These are phyloP conservation scores for Thrips palmi DNA, from an alignment of 1,140 invertebrate species.

Conservation along the genomic window DNA sequence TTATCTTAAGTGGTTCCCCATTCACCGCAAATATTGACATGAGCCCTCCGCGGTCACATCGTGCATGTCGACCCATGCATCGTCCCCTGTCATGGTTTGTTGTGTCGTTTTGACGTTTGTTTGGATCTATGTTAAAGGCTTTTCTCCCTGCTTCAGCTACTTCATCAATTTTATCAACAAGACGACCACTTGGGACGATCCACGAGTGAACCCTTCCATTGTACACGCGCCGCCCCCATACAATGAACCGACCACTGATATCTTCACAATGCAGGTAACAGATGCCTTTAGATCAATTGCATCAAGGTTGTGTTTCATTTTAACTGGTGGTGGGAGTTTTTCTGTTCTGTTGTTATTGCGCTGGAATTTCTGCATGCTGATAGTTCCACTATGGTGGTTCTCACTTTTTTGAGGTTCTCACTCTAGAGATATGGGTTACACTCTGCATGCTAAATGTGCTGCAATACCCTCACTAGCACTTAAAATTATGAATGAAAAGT, in stretches of 20 bases:
- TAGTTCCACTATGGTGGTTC: no score
- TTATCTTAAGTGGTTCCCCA: not conserved
- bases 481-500: no score
- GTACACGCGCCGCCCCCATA: slow-evolving; percentile 6
- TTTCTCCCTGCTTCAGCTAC: slow-evolving; percentile 12
- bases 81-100: slow-evolving; percentile 2
- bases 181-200: slow-evolving; percentile 15
- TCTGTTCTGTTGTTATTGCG: slow-evolving; percentile 5
- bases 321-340: not conserved
- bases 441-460: no score
- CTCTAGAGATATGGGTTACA: no score
- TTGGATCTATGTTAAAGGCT: not conserved
- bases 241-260: slow-evolving; percentile 4
- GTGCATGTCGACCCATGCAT: not conserved
- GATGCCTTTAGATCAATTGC: no score
- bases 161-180: slow-evolving; percentile 17
- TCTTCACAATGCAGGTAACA: slow-evolving; percentile 10
- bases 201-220: slow-evolving; percentile 14
- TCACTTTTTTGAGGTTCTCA: no score
- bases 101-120: not conserved
- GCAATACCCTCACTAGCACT: no score
- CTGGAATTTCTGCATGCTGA: slow-evolving; percentile 5
- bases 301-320: slow-evolving; percentile 5
- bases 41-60: not conserved
- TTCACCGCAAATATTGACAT: not conserved